A percentile compares a stretch with the other conserved stretches of the same genome.
Conservation (phyloP, 2,797 vertebrate species). For the Trachops cirrhosus region DNA sequence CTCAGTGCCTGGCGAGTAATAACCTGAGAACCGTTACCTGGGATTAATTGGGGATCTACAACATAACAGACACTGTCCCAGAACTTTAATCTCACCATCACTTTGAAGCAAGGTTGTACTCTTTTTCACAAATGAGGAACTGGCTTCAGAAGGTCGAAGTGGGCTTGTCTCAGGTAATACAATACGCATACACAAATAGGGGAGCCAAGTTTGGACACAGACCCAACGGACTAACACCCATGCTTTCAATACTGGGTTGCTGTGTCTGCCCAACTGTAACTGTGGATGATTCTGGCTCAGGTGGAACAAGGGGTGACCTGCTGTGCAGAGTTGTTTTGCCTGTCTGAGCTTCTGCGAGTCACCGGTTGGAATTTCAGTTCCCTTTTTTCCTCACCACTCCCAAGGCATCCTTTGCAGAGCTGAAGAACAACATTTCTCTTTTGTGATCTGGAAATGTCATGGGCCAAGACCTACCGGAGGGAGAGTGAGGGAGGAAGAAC, state of each 20-base stretch:
- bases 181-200: background rate
- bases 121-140: background rate
- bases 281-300: accelerated
- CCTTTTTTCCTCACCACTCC: background rate
- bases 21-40: background rate
- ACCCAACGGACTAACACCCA: background rate
- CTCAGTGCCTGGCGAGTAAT: background rate
- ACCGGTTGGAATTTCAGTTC: background rate
- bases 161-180: accelerated
- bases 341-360: background rate
- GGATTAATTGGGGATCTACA: background rate
- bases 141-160: background rate
- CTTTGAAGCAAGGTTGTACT: background rate
- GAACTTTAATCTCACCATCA: background rate
- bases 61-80: accelerated
- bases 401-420: background rate
- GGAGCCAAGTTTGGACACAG: background rate
- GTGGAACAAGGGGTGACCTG: accelerated
- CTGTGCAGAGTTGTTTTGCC: accelerated
- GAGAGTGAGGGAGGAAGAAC: background rate
- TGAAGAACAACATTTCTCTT: background rate
- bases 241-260: accelerated
- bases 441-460: background rate
- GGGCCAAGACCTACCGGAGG: background rate
- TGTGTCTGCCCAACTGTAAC: accelerated